These are phyloP conservation scores for Aselliscus stoliczkanus DNA, from an alignment of 2,797 vertebrate species.

Conservation along the genomic window DNA sequence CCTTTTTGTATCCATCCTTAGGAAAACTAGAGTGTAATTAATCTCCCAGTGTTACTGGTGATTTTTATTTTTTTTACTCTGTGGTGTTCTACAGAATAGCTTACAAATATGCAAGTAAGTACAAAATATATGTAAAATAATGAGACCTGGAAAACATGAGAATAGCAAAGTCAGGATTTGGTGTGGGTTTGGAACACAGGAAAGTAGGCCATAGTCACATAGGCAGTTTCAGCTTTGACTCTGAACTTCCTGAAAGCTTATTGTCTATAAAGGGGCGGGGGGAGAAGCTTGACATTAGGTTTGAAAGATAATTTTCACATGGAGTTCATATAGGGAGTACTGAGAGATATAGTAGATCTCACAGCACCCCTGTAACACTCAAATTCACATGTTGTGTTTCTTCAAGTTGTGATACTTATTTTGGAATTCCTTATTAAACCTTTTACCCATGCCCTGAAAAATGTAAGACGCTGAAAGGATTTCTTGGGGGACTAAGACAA, in stretches of 20 bases:
- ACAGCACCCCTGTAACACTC: background rate
- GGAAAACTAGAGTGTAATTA: background rate
- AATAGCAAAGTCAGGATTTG: background rate
- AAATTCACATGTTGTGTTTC: background rate
- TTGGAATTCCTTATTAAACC: background rate
- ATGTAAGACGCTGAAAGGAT: background rate
- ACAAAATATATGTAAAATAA: background rate
- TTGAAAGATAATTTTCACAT: background rate
- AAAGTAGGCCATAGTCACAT: background rate
- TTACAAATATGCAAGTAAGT: background rate
- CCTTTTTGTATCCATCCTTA: background rate
- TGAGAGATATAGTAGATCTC: background rate
- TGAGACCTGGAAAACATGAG: background rate
- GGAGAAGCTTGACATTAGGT: background rate
- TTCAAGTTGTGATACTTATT: background rate
- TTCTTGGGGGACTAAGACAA: background rate
- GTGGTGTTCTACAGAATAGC: background rate
- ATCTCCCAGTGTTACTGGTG: background rate
- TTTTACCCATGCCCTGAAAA: background rate
- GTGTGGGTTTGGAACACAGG: background rate
- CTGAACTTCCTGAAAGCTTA: background rate
- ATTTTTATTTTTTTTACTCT: background rate
- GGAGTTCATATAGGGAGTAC: background rate
- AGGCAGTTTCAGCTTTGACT: background rate
- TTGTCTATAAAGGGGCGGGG: background rate